Conservation (phyloP, 2,113 vertebrate genomes). For the Apteryx owenii region DNA sequence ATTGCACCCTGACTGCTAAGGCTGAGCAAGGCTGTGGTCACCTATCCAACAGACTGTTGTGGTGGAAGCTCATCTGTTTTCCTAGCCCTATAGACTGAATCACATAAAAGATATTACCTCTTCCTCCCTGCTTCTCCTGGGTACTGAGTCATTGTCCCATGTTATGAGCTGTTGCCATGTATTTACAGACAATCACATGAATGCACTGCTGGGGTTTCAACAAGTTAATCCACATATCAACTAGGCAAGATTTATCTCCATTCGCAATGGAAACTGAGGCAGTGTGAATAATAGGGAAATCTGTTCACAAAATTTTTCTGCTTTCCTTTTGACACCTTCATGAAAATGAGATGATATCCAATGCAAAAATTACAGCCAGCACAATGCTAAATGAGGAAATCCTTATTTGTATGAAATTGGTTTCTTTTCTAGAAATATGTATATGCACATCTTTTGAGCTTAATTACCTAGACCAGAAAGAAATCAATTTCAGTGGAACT, state of each 20-base stretch:
- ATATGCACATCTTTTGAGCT: not conserved
- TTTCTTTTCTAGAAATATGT: not conserved
- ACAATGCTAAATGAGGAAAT: not conserved
- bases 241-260: not conserved
- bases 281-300: not conserved
- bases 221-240: not conserved
- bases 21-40: not conserved
- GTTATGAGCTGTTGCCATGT: not conserved
- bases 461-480: not conserved
- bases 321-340: not conserved
- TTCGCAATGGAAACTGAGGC: not conserved
- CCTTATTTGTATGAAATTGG: not conserved
- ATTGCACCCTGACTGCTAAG: not conserved
- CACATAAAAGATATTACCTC: not conserved
- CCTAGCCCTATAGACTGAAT: not conserved
- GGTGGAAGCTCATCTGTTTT: not conserved
- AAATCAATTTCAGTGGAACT: not conserved
- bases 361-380: not conserved
- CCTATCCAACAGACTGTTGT: not conserved
- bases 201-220: not conserved
- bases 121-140: not conserved
- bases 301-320: not conserved
- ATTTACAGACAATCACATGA: not conserved
- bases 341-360: not conserved
- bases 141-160: not conserved